Percentiles rank a stretch among this genome's conserved stretches.
Conservation (phyloP, 2,888 invertebrate species). For the Caenorhabditis doughertyi region DNA sequence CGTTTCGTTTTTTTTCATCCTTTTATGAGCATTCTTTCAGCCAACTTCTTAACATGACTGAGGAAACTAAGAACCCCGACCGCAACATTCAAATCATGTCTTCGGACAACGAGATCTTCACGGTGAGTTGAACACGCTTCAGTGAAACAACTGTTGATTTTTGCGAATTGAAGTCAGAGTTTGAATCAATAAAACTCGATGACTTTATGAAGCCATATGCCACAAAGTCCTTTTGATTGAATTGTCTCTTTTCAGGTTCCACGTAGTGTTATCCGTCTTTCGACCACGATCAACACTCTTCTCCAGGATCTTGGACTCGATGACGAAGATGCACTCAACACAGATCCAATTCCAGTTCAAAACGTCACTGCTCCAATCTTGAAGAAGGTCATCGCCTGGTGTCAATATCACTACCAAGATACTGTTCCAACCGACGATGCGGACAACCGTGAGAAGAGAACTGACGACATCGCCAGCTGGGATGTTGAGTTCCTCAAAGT, state of each 20-base stretch:
- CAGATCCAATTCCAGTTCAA: constrained; percentile 94
- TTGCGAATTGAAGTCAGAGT: no score
- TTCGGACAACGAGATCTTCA: constrained; percentile 72
- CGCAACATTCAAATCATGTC: constrained; percentile 68
- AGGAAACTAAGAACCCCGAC: no score
- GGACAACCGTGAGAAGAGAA: constrained; percentile 97
- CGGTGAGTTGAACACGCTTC: constrained; percentile 33
- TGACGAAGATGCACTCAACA: constrained; percentile 87
- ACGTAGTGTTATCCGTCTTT: constrained; percentile 97
- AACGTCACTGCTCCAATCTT: constrained; percentile 98
- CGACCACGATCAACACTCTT: constrained; percentile 98
- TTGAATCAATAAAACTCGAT: no score
- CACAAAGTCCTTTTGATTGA: constrained; percentile 85
- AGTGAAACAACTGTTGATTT: no score
- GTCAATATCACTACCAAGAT: constrained; percentile 88
- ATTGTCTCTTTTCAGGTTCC: constrained; percentile 95
- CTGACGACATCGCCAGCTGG: constrained; percentile 99
- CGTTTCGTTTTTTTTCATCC: background rate
- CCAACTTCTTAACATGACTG: constrained; percentile 15
- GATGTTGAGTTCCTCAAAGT: constrained; percentile 99
- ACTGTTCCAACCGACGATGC: constrained; percentile 92
- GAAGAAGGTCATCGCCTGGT: constrained; percentile 87
- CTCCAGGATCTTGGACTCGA: constrained; percentile 84
- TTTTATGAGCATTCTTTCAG: constrained; percentile 5
- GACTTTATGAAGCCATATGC: no score